A percentile compares a stretch with the other conserved stretches of the same genome.
Conservation (phyloP, 37 sponge, comb jelly and placozoan species). For the Geodia barretti region DNA sequence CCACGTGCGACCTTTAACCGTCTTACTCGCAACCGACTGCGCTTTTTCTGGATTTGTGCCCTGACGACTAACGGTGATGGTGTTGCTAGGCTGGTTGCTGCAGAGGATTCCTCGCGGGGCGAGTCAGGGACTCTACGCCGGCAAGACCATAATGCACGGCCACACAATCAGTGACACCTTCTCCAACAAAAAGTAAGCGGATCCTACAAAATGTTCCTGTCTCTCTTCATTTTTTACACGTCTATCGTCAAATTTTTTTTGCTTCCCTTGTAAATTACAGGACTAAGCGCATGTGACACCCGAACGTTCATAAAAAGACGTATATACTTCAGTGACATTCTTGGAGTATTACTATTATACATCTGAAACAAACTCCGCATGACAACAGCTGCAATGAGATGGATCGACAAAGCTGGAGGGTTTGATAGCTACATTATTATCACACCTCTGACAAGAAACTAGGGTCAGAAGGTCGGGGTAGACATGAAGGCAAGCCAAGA, state of each 20-base stretch:
- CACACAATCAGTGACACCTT: conserved; percentile 69
- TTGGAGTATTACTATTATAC: no score
- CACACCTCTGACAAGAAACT: conserved; percentile 81
- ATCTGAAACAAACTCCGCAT: conserved; percentile 34
- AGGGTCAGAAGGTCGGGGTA: conserved; percentile 49
- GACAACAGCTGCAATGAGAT: conserved; percentile 73
- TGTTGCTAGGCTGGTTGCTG: conserved; percentile 51
- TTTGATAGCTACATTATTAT: conserved; percentile 82
- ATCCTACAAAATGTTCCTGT: no score
- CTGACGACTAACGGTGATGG: no score
- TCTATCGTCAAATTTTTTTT: no score
- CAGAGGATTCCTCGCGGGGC: conserved; percentile 56
- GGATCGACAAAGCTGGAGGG: conserved; percentile 88
- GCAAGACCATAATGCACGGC: conserved; percentile 70
- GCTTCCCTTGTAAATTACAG: no score
- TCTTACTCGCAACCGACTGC: no score
- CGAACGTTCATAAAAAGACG: conserved; percentile 64
- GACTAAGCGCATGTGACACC: conserved; percentile 73
- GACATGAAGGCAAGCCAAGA: no score
- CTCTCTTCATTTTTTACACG: no score
- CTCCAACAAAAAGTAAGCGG: conserved; percentile 85
- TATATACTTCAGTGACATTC: conserved; percentile 73
- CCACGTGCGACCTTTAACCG: no score
- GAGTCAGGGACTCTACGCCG: conserved; percentile 65
- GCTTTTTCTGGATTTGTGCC: no score